phyloP scores from a whole-genome alignment of 2,797 vertebrate species.

The Tinamus major region DNA sequence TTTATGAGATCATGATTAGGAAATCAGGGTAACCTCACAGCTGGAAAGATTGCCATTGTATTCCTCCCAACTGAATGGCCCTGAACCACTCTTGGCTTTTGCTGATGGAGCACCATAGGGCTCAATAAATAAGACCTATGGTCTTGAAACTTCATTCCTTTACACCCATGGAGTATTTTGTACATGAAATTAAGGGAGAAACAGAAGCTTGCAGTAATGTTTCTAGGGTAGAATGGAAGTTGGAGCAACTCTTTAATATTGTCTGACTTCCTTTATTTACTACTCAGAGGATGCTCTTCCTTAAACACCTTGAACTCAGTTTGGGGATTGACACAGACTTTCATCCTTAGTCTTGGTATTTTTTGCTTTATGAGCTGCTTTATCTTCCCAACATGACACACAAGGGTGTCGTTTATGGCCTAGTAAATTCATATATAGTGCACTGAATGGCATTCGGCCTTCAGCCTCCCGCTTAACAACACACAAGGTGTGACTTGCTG shows the following conservation, averaged over 20 bases:
- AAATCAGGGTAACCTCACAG: slow-evolving; percentile 12
- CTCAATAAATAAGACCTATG: not conserved
- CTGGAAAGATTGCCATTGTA: not conserved
- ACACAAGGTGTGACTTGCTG: not conserved
- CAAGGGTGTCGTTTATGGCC: slow-evolving; percentile 32
- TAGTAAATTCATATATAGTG: slow-evolving; percentile 21
- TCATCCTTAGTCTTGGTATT: not conserved
- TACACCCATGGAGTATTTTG: not conserved
- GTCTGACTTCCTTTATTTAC: not conserved
- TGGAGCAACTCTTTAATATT: not conserved
- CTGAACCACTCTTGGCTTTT: not conserved
- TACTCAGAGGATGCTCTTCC: not conserved
- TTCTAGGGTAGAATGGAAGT: not conserved
- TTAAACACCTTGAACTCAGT: not conserved
- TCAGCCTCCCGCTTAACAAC: not conserved
- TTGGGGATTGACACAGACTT: not conserved
- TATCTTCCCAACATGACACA: slow-evolving; percentile 16
- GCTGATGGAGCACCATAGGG: not conserved
- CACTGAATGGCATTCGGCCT: not conserved
- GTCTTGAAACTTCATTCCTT: not conserved
- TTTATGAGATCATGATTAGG: not conserved
- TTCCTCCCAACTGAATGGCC: not conserved
- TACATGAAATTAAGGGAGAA: not conserved
- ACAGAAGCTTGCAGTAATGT: not conserved
- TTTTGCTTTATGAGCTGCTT: slow-evolving; percentile 34